These are phyloP conservation scores for Acanthococcus lagerstroemiae DNA, from an alignment of 2,888 invertebrate genomes.

Conservation along the genomic window DNA sequence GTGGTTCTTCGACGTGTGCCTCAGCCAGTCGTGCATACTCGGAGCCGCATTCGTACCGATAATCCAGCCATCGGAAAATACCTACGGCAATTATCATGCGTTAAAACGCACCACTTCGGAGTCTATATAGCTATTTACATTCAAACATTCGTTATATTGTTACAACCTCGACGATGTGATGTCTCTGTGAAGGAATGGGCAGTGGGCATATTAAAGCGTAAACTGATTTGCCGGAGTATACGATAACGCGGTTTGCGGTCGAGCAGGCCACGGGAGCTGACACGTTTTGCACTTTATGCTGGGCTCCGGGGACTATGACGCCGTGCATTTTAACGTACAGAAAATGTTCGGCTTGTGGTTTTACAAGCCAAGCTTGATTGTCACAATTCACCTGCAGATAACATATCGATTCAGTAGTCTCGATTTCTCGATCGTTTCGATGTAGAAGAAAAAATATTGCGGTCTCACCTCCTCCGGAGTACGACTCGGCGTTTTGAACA, in stretches of 20 bases:
- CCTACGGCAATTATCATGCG: constrained; percentile 38
- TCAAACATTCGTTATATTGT: not conserved
- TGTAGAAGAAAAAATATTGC: not conserved
- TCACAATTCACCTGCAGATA: constrained; percentile 63
- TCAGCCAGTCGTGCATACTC: constrained; percentile 35
- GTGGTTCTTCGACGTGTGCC: constrained; percentile 33
- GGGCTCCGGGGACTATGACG: constrained; percentile 36
- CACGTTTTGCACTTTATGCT: constrained; percentile 45
- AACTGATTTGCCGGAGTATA: constrained; percentile 60
- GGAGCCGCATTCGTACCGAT: constrained; percentile 42
- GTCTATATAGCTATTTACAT: not conserved
- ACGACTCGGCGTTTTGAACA: constrained; percentile 47
- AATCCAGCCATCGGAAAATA: constrained; percentile 76
- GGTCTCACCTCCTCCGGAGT: constrained; percentile 47
- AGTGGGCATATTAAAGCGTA: constrained; percentile 53
- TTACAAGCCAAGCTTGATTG: constrained; percentile 67
- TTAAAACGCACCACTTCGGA: not conserved
- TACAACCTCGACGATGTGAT: constrained; percentile 57
- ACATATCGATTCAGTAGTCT: too few species aligned
- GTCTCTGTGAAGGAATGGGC: constrained; percentile 40
- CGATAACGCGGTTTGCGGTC: constrained; percentile 66
- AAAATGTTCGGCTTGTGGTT: constrained; percentile 57
- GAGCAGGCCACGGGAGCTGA: constrained; percentile 46
- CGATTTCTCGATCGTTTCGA: not conserved
- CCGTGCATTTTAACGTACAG: constrained; percentile 70